A percentile compares a stretch with the other conserved stretches of the same genome.
phyloP scores from a whole-genome alignment of 2,888 invertebrate species.

The Xestia rhomboidea region DNA sequence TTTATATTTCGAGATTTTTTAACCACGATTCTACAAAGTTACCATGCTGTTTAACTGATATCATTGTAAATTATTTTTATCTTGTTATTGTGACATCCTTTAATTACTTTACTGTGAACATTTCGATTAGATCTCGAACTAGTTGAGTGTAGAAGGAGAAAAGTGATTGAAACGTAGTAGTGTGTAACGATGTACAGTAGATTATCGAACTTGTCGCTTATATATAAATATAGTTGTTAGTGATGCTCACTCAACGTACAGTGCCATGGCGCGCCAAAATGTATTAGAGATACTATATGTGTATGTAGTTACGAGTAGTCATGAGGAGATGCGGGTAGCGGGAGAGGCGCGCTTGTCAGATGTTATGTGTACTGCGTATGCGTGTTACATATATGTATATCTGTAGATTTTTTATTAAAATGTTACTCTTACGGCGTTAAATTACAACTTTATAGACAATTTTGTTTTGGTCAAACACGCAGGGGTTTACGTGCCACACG shows the following conservation, averaged over 20 bases:
- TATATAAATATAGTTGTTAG: constrained; percentile 72
- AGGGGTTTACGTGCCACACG: constrained; percentile 21
- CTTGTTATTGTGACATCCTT: constrained; percentile 57
- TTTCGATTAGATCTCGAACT: constrained; percentile 60
- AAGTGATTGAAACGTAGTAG: constrained; percentile 48
- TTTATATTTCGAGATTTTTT: constrained; percentile 68
- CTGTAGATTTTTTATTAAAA: constrained; percentile 64
- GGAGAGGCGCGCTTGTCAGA: constrained; percentile 60
- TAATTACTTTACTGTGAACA: constrained; percentile 53
- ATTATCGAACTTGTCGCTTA: constrained; percentile 61
- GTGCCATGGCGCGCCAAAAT: constrained; percentile 84
- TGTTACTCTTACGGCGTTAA: constrained; percentile 52
- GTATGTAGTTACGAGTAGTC: constrained; percentile 70
- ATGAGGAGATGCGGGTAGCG: constrained; percentile 69
- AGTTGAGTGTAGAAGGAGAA: constrained; percentile 48
- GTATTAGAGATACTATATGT: constrained; percentile 73
- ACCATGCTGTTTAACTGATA: constrained; percentile 71
- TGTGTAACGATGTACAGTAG: constrained; percentile 59
- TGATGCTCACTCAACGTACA: constrained; percentile 73
- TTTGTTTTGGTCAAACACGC: constrained; percentile 38
- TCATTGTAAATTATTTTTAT: constrained; percentile 65
- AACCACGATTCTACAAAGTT: constrained; percentile 70
- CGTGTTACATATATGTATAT: constrained; percentile 63
- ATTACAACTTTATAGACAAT: constrained; percentile 51
- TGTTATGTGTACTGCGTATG: constrained; percentile 53